Evolutionary conservation across 1,140 invertebrate genomes (phyloP).

Genomic region (Agrypnia vestita): DNA sequence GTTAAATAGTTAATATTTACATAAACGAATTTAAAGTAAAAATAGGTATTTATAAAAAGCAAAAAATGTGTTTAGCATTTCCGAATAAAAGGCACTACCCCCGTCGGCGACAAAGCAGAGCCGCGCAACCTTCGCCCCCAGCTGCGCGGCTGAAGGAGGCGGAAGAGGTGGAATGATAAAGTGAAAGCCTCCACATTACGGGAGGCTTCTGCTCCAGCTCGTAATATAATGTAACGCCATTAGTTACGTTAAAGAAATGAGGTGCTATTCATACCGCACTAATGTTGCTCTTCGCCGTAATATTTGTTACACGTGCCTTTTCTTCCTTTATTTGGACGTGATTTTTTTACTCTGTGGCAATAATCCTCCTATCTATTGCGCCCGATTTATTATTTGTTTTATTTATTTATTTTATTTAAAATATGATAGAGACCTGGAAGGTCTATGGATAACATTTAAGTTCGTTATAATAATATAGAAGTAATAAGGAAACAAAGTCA

Average conservation of each 20-base stretch:
- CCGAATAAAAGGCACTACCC: conserved; percentile 15
- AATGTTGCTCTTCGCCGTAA: conserved; percentile 24
- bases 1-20: no score
- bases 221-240: conserved; percentile 60
- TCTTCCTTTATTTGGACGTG: not conserved
- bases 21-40: no score
- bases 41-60: no score
- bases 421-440: no score
- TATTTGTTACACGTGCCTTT: conserved; percentile 6
- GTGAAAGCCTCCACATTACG: conserved; percentile 48
- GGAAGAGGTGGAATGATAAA: conserved; percentile 52
- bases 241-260: conserved; percentile 55
- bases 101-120: conserved; percentile 13
- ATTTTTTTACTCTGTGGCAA: not conserved
- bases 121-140: conserved; percentile 37
- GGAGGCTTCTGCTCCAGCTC: conserved; percentile 37
- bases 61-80: not conserved
- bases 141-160: conserved; percentile 12
- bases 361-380: no score
- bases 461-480: no score
- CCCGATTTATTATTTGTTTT: no score
- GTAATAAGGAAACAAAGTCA: no score
- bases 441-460: no score
- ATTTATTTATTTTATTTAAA: no score
- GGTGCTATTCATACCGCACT: conserved; percentile 43